These are phyloP conservation scores for Accipiter virgatus DNA, from an alignment of 2,113 vertebrate genomes.

Conservation along the genomic window DNA sequence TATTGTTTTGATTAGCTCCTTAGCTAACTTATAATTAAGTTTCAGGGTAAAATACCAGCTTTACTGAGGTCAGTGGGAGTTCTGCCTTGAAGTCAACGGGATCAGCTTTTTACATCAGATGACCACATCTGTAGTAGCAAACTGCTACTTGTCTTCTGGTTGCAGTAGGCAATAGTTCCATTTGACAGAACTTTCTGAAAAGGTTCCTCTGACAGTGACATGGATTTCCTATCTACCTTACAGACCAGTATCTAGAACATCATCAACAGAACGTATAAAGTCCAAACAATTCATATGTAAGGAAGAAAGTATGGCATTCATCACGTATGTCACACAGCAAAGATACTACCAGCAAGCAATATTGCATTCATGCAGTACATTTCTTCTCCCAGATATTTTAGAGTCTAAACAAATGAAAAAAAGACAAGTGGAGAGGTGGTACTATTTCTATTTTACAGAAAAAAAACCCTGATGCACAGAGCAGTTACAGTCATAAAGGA, in stretches of 20 bases:
- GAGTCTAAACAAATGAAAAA: not conserved
- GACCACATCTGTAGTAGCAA: not conserved
- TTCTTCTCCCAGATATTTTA: not conserved
- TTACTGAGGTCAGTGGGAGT: not conserved
- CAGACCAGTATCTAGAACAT: not conserved
- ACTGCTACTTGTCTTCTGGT: not conserved
- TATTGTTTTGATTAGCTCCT: not conserved
- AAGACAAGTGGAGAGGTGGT: not conserved
- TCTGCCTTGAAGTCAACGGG: not conserved
- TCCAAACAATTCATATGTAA: not conserved
- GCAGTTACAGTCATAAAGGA: not conserved
- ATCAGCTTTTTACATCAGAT: not conserved
- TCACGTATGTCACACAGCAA: not conserved
- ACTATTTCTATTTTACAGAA: not conserved
- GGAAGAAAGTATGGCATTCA: not conserved
- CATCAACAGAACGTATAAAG: not conserved
- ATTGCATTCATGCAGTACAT: not conserved
- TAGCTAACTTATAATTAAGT: not conserved
- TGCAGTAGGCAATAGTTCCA: not conserved
- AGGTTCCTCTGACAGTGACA: not conserved
- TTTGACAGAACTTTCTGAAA: not conserved
- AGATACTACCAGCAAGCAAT: not conserved
- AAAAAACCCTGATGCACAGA: not conserved
- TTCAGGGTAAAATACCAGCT: not conserved
- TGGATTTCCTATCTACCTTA: not conserved